Base-by-base conservation (phyloP, 1,140 invertebrate species). In the Drepana arcuata region DNA sequence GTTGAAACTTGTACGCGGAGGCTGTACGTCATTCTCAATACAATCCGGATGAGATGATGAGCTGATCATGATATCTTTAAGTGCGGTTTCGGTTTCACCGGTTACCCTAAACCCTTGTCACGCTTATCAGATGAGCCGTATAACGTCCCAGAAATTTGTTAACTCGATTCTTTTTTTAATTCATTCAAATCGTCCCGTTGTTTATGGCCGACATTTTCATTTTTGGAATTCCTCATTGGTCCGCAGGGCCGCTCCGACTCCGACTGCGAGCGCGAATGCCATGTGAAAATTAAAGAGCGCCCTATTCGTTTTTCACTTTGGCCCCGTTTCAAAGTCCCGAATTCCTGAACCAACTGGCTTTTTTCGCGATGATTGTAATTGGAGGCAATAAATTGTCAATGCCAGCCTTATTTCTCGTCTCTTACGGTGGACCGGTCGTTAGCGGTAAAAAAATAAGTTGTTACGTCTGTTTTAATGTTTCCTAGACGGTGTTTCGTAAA, bases 191-290 rank as follows among this genome's bases (percentile, higher is more conserved):
- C 66, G 65, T 68, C 71, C 54, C 40, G 70, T 79, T 79, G 77
- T 82, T 82, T 82, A 82, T 78, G 68, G 78, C 58, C 63, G 60
- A 67, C 69, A 79, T 79, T 82, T 79, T 82, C 65, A 72, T 77
- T 69, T 78, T 78, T 79, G 41, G 66, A 75, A 79, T 82, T 74
- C 70, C 48, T 35, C 40, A 25, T 16, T 21, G 27, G 43, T 16
- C 34, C 25, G 38, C 18, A 16, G 41, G 18, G 4, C 25, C 32
- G 30, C 32, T 35, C 16, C 16, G 28, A 34, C 7, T 43, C 40
- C 41, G 64, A 63, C 72, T 79, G 50, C 71, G 63, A 45, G 48
- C 62, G 60, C n/a, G n/a, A n/a, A 68, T 70, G 59, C 68, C 56
- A 65, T 65, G 66, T 66, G 70, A 69, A 49, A 81, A 78, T 77